Conservation (phyloP, 2,797 vertebrate species). For the Megaceryle alcyon region DNA sequence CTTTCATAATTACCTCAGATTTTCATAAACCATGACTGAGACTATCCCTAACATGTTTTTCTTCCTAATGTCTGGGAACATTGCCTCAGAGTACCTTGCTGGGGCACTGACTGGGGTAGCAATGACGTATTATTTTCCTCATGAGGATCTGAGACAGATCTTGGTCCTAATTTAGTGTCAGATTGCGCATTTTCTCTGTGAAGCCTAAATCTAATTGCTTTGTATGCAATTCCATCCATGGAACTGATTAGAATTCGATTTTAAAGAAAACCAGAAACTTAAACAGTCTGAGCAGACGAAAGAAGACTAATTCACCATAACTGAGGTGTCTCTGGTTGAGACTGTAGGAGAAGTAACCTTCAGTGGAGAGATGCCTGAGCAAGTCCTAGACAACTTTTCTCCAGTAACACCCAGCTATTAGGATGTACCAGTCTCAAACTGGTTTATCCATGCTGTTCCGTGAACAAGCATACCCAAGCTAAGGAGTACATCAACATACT, state of each 20-base stretch:
- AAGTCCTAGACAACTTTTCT: background rate
- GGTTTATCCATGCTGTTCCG: background rate
- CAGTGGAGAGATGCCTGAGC: background rate
- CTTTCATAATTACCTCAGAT: background rate
- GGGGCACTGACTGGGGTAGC: background rate
- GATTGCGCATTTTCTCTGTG: background rate
- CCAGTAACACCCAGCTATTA: background rate
- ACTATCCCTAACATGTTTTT: background rate
- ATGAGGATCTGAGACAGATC: background rate
- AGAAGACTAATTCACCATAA: background rate
- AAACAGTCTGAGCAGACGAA: background rate
- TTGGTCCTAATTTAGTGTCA: background rate
- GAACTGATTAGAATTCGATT: background rate
- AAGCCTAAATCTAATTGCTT: background rate
- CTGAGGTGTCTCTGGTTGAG: background rate
- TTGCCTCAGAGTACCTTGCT: background rate
- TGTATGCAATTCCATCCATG: background rate
- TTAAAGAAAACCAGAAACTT: background rate
- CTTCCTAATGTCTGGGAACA: background rate
- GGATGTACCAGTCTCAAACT: background rate
- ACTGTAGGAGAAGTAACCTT: background rate
- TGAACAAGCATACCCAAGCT: background rate
- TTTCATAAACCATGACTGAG: background rate
- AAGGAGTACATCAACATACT: background rate
- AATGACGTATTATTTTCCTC: background rate